A percentile compares a stretch with the other conserved stretches of the same genome.
phyloP scores from a whole-genome alignment of 2,113 vertebrate genomes.

The Varanus komodoensis region DNA sequence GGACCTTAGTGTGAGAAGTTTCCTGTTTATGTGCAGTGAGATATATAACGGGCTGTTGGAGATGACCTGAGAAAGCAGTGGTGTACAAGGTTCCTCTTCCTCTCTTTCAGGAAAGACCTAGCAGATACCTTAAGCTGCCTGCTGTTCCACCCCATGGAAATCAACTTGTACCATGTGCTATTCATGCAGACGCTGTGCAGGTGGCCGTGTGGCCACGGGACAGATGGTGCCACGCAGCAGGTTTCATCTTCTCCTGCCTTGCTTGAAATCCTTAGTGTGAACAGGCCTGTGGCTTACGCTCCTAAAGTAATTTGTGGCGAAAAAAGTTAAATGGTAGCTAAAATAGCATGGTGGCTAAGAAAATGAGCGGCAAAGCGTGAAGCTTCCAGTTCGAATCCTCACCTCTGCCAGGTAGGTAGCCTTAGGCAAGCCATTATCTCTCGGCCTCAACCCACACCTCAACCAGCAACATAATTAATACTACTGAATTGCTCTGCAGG shows the following conservation, averaged over 20 bases:
- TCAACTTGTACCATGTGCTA: not conserved
- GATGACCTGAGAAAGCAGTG: not conserved
- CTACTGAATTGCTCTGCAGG: not conserved
- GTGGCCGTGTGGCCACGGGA: not conserved
- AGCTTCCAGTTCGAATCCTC: not conserved
- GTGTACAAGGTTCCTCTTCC: not conserved
- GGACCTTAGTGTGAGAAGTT: too few species aligned
- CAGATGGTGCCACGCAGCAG: not conserved
- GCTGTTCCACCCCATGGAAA: not conserved
- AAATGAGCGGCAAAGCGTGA: too few species aligned
- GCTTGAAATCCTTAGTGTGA: not conserved
- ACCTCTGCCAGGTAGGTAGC: not conserved
- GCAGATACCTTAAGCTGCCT: not conserved
- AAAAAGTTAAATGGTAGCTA: not conserved
- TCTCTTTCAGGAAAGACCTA: not conserved
- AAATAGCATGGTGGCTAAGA: not conserved
- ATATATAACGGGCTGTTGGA: too few species aligned
- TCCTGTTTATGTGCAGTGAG: too few species aligned
- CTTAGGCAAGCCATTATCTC: not conserved
- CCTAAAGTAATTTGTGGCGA: not conserved
- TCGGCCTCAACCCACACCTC: not conserved
- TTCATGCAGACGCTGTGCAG: not conserved
- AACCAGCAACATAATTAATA: not conserved
- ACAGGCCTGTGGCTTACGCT: not conserved
- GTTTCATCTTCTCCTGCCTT: not conserved